Conservation (phyloP, 2,888 invertebrate species). For the Chamaedrilus cognettii region DNA sequence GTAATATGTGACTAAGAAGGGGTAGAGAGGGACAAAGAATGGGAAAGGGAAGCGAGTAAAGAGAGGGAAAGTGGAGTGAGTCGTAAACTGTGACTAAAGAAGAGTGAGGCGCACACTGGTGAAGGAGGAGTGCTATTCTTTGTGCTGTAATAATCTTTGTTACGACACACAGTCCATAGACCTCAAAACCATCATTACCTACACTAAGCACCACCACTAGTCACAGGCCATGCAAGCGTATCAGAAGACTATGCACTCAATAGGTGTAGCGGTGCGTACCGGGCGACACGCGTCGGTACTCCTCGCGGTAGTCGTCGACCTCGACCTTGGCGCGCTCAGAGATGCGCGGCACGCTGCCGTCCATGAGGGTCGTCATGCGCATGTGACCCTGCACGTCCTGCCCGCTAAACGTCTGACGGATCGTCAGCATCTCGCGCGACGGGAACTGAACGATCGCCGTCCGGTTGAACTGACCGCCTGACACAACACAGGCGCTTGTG, state of each 20-base stretch:
- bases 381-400: slow-evolving; percentile 57
- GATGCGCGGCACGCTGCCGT: slow-evolving; percentile 78
- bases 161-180: too few relatives aligned
- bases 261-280: too few relatives aligned
- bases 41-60: too few relatives aligned
- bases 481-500: too few relatives aligned
- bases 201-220: neutral
- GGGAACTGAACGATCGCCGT: slow-evolving; percentile 78
- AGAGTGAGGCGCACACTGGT: too few relatives aligned
- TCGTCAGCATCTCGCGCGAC: slow-evolving; percentile 72
- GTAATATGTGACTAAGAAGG: too few relatives aligned
- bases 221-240: neutral
- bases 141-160: too few relatives aligned
- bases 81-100: too few relatives aligned
- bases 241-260: too few relatives aligned
- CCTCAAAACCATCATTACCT: neutral
- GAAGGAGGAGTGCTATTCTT: neutral
- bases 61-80: too few relatives aligned
- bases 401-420: slow-evolving; percentile 73
- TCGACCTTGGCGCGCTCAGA: slow-evolving; percentile 69
- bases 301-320: slow-evolving; percentile 80
- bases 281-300: slow-evolving; percentile 72
- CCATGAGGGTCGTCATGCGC: slow-evolving; percentile 67
- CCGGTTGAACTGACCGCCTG: slow-evolving; percentile 84
- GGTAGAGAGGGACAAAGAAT: too few relatives aligned